Conservation (phyloP, 2,888 invertebrate genomes). For the Congeria kusceri region DNA sequence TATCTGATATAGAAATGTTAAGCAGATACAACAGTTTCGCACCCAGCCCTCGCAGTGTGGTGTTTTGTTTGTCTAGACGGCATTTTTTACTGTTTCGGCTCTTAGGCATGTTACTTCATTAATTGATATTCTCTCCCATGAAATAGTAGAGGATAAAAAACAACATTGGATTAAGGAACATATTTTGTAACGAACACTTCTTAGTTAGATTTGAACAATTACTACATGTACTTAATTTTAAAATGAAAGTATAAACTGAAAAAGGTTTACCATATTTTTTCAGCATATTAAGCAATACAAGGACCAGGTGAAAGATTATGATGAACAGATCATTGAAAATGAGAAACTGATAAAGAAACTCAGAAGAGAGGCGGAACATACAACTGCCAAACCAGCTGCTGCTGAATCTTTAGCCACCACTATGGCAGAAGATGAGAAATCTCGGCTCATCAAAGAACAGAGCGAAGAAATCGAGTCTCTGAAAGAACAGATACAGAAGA, state of each 20-base stretch:
- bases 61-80: too few relatives aligned
- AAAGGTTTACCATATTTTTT: background rate
- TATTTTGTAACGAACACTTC: too few relatives aligned
- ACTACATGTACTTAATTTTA: too few relatives aligned
- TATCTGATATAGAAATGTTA: too few relatives aligned
- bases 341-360: constrained; percentile 53
- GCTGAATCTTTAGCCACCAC: too few relatives aligned
- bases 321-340: constrained; percentile 40
- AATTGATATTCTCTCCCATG: background rate
- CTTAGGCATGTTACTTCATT: too few relatives aligned
- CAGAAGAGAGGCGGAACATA: constrained; percentile 51
- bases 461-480: constrained; percentile 50
- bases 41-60: too few relatives aligned
- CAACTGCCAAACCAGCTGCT: constrained; percentile 25
- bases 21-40: too few relatives aligned
- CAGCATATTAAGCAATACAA: constrained; percentile 54
- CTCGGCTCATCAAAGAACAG: constrained; percentile 29
- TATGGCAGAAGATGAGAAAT: constrained; percentile 34
- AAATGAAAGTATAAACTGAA: too few relatives aligned
- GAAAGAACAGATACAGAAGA: constrained; percentile 42
- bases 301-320: constrained; percentile 38
- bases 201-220: too few relatives aligned
- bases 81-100: too few relatives aligned
- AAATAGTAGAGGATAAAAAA: background rate
- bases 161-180: too few relatives aligned